These are phyloP conservation scores for Apamea monoglypha DNA, from an alignment of 2,888 invertebrate genomes.

Conservation along the genomic window DNA sequence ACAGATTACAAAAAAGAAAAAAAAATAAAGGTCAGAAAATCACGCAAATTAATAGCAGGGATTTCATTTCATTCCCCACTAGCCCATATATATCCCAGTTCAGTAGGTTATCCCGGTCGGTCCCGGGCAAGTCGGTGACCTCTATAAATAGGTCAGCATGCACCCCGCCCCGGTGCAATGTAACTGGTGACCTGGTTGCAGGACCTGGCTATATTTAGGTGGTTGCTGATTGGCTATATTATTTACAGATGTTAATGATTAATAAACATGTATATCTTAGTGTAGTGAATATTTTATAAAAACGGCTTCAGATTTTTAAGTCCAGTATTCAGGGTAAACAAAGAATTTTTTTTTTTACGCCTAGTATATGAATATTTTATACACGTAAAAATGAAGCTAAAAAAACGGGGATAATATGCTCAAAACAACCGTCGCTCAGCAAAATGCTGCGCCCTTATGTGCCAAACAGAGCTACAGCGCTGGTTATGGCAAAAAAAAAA, in stretches of 20 bases:
- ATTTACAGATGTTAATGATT: neutral
- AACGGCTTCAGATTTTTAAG: too few species aligned
- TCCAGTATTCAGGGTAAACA: neutral
- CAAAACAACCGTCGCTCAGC: neutral
- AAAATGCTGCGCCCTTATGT: neutral
- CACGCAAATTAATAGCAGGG: neutral
- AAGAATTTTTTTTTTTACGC: neutral
- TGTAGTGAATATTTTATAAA: neutral
- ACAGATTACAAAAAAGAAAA: too few species aligned
- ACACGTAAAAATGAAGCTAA: too few species aligned
- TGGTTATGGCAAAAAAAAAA: too few species aligned
- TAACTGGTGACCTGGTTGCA: slow-evolving; percentile 13
- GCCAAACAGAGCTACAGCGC: neutral
- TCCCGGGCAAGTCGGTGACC: slow-evolving; percentile 37
- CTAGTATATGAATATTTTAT: too few species aligned
- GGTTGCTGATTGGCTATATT: neutral
- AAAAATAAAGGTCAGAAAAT: neutral
- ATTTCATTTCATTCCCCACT: neutral
- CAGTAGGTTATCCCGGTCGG: slow-evolving; percentile 16
- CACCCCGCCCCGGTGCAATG: slow-evolving; percentile 43
- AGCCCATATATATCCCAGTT: neutral
- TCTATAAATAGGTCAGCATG: slow-evolving; percentile 36
- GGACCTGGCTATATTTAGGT: neutral
- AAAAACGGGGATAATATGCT: too few species aligned
- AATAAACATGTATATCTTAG: neutral